Percentiles rank a stretch among this genome's conserved stretches.
Conservation (phyloP, 1,140 invertebrate species). For the Megalopta genalis region DNA sequence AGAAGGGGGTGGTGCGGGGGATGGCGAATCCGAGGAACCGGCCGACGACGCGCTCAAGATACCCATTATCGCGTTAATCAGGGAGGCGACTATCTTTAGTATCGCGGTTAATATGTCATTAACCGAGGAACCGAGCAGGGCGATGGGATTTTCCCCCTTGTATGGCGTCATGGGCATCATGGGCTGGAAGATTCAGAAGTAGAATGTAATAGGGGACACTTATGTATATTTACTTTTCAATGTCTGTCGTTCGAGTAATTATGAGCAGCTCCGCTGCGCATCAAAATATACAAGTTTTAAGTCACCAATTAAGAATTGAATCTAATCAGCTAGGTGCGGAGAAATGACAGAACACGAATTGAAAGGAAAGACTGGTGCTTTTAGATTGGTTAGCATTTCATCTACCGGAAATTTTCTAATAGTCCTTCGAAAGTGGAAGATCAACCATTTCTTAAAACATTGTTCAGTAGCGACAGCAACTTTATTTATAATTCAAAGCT, state of each 20-base stretch:
- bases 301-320: no score
- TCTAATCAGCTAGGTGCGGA: neutral
- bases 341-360: neutral
- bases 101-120: slow-evolving; percentile 71
- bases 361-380: no score
- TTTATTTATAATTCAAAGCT: no score
- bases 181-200: slow-evolving; percentile 33
- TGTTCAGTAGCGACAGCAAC: no score
- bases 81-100: slow-evolving; percentile 64
- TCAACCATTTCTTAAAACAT: no score
- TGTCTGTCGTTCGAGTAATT: no score
- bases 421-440: no score
- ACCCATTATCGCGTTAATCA: slow-evolving; percentile 67
- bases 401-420: no score
- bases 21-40: neutral
- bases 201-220: neutral
- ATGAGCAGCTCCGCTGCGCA: no score
- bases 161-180: slow-evolving; percentile 54
- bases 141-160: slow-evolving; percentile 61
- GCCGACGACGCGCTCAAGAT: slow-evolving; percentile 69
- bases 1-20: neutral
- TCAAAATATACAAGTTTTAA: no score
- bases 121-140: slow-evolving; percentile 64
- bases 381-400: no score
- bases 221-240: no score